A percentile compares a stretch with the other conserved stretches of the same genome.
Evolutionary conservation across 2,797 vertebrate species (phyloP).

Genomic region (Sebastes oblongus): DNA sequence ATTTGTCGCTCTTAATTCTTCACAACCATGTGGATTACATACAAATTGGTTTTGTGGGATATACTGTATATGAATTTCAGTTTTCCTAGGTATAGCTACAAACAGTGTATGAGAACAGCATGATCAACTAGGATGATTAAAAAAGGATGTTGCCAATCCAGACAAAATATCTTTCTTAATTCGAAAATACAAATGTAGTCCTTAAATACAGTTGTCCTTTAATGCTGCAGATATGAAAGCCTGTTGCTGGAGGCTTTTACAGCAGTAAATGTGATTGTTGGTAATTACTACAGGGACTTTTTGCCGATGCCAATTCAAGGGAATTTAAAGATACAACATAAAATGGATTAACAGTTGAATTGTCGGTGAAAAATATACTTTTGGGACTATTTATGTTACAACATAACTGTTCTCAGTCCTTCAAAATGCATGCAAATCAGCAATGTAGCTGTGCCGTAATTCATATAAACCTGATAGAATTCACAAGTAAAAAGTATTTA

Average conservation of each 20-base stretch:
- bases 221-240: slow-evolving; percentile 10
- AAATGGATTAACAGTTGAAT: neutral
- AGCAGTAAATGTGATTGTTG: neutral
- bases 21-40: too few relatives aligned
- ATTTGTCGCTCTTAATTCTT: too few relatives aligned
- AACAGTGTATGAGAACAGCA: too few relatives aligned
- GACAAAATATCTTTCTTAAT: slow-evolving; percentile 7
- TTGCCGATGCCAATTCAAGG: neutral
- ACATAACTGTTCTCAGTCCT: neutral
- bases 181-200: neutral
- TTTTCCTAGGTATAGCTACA: too few relatives aligned
- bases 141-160: neutral
- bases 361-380: neutral
- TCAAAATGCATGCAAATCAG: neutral
- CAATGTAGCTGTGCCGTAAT: neutral
- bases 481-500: neutral
- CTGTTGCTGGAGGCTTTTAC: neutral
- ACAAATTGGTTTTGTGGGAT: too few relatives aligned
- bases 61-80: too few relatives aligned
- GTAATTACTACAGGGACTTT: neutral
- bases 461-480: neutral
- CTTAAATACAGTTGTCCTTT: slow-evolving; percentile 15
- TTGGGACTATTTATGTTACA: neutral
- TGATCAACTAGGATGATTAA: neutral
- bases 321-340: neutral